These are phyloP conservation scores for Diglossa brunneiventris DNA, from an alignment of 2,113 vertebrate species.

Conservation along the genomic window DNA sequence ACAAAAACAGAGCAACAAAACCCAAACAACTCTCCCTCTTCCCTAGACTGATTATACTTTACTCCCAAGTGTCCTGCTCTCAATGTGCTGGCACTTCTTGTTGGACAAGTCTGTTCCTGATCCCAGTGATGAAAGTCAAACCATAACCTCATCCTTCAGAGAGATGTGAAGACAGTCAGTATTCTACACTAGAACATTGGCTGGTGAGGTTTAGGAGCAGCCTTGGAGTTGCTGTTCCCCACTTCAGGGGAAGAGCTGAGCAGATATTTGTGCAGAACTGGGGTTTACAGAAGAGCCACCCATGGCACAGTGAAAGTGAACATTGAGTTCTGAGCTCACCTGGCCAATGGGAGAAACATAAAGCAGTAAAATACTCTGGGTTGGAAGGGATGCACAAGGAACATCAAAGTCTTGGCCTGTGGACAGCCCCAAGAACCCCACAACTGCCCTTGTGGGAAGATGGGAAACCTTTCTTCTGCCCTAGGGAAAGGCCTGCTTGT, in stretches of 20 bases:
- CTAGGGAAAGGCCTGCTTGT: not conserved
- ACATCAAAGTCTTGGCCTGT: not conserved
- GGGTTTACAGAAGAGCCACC: too few relatives aligned
- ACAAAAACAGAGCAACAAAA: not conserved
- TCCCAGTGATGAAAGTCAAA: not conserved
- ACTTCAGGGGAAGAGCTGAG: not conserved
- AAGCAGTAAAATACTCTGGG: not conserved
- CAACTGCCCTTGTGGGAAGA: not conserved
- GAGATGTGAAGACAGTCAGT: not conserved
- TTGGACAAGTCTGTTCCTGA: not conserved
- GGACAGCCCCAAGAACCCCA: not conserved
- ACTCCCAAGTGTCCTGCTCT: not conserved
- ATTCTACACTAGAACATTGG: not conserved
- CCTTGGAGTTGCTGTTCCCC: not conserved
- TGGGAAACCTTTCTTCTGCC: not conserved
- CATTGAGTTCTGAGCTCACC: rapidly evolving
- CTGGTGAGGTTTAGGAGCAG: not conserved
- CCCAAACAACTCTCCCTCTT: not conserved
- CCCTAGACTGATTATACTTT: not conserved
- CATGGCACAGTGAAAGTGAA: not conserved
- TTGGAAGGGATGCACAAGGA: not conserved
- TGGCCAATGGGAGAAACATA: not conserved
- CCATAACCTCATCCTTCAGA: not conserved
- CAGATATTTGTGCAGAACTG: not conserved
- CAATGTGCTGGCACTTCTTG: not conserved